Conservation (phyloP, 2,113 vertebrate genomes). For the Otocyon megalotis region DNA sequence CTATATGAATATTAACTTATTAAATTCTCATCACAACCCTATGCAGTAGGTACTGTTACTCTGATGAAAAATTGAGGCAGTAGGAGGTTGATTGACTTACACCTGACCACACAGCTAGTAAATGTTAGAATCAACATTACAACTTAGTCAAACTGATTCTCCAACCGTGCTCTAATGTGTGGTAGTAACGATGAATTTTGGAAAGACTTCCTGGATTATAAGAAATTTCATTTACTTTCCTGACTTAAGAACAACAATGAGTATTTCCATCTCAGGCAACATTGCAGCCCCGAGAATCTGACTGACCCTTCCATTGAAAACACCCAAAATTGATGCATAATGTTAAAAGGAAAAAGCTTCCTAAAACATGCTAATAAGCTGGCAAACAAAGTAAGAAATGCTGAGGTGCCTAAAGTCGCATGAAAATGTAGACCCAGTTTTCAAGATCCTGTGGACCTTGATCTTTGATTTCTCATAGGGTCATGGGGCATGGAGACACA, state of each 20-base stretch:
- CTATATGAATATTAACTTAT: background rate
- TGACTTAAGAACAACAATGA: background rate
- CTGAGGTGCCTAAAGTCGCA: background rate
- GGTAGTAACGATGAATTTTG: background rate
- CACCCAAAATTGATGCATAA: background rate
- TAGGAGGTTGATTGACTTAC: background rate
- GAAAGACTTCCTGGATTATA: background rate
- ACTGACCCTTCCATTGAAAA: background rate
- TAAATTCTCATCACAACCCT: background rate
- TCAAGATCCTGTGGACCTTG: background rate
- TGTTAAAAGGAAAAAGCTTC: background rate
- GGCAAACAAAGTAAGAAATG: background rate
- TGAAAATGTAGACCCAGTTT: background rate
- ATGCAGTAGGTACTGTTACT: background rate
- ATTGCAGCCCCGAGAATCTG: background rate
- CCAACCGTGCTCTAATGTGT: background rate
- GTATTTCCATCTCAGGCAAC: background rate
- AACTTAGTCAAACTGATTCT: background rate
- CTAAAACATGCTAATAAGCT: background rate
- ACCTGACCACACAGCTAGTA: background rate
- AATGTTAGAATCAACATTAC: background rate
- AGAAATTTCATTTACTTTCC: constrained; percentile 22
- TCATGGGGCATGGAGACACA: background rate
- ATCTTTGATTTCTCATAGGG: background rate
- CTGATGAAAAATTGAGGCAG: background rate